Base-by-base conservation (phyloP, 2,888 invertebrate genomes). In the Galerucella pusilla region DNA sequence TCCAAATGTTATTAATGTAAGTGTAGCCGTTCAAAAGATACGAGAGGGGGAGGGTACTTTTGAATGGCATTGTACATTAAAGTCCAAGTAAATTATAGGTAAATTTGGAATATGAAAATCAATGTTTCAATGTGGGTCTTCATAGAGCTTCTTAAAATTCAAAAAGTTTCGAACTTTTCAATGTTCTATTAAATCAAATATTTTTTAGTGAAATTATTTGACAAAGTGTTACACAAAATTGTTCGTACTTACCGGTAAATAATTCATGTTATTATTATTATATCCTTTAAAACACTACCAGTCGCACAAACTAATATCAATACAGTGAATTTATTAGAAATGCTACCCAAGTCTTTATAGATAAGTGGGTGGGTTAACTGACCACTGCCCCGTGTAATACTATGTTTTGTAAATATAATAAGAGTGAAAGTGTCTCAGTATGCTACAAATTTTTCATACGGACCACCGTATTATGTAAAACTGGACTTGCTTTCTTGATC, bases 391-490 rank as follows among this genome's bases (percentile, higher is more conserved):
- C 66, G 45, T 71, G 65, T 65, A 71, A 65, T 59, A 49, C 11
- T 63, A 52, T 54, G 16, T 66, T 66, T 28, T 35, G 71, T 66
- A 59, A 72, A 75, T 75, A 20, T 20, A 28, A 77, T 66, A 61
- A 77, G 83, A 82, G 84, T 57, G 57, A 84, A 84, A 84, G 84
- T 82, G 81, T 81, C 80, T 80, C 72, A 78, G 78, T 73, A 75
- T 73, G 68, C 77, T 79, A 77, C 72, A 69, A 74, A 78, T 81
- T 81, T 81, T 82, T 78, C 76, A 78, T 78, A 78, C 79, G 79
- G 77, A 28, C 28, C 20, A 46, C 20, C 76, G 78, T 79, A 80
- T 83, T 83, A 82, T 81, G 81, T 82, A 83, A 83, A 82, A 71
- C 79, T 74, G 75, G 73, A 72, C 74, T 77, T 80, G 79, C 78